Conservation (phyloP, 1,140 invertebrate species). For the Lucilia cuprina region DNA sequence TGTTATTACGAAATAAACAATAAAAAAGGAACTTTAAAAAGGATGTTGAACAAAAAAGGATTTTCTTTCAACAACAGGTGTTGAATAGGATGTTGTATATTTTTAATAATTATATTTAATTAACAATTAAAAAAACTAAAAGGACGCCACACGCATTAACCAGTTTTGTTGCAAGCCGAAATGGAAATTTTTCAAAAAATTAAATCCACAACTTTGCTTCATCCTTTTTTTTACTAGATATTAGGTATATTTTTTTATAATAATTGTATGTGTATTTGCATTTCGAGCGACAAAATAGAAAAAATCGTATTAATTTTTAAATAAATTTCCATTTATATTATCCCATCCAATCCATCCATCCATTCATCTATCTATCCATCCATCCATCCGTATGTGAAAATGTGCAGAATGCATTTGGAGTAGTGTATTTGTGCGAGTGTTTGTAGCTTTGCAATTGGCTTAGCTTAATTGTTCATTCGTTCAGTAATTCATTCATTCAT, state of each 20-base stretch:
- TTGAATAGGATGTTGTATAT: conserved; percentile 5
- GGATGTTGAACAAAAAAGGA: conserved; percentile 11
- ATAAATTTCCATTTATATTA: no score
- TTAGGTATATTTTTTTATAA: neutral
- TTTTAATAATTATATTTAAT: conserved; percentile 5
- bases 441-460: conserved; percentile 2
- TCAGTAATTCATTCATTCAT: neutral
- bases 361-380: no score
- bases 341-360: no score
- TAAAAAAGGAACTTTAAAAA: conserved; percentile 7
- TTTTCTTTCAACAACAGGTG: neutral
- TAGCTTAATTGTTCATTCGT: neutral
- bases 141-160: conserved; percentile 27
- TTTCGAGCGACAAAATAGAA: no score
- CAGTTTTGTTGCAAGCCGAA: conserved; percentile 19
- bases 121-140: neutral
- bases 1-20: neutral
- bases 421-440: neutral
- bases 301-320: no score
- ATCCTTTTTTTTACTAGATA: neutral
- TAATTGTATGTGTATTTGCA: no score
- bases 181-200: neutral
- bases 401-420: neutral
- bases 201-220: neutral
- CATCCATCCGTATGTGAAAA: no score